These are phyloP conservation scores for Eurypyga helias DNA, from an alignment of 2,113 vertebrate genomes.

Conservation along the genomic window DNA sequence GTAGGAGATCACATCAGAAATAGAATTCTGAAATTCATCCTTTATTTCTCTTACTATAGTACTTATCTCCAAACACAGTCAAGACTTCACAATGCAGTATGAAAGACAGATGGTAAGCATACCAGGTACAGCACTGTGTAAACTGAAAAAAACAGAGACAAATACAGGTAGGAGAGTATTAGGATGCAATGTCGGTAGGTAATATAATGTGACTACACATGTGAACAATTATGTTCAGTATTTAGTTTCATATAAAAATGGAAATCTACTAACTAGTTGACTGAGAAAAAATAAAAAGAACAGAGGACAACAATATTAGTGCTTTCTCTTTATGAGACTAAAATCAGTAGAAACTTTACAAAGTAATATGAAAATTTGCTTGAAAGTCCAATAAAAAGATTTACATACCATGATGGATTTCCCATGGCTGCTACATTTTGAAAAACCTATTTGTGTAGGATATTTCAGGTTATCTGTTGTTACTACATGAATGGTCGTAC, in stretches of 20 bases:
- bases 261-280: neutral
- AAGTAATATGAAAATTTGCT: neutral
- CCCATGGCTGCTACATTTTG: neutral
- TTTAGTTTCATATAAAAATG: neutral
- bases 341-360: neutral
- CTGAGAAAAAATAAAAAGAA: neutral
- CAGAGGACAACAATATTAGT: neutral
- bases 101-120: neutral
- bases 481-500: neutral
- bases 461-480: neutral
- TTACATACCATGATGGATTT: neutral
- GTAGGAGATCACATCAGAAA: neutral
- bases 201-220: neutral
- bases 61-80: neutral
- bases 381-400: neutral
- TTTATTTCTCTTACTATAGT: neutral
- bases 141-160: neutral
- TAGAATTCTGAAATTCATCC: neutral
- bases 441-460: neutral
- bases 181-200: neutral
- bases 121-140: neutral
- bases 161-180: neutral
- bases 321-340: neutral
- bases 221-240: neutral
- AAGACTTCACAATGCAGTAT: neutral